Evolutionary conservation across 2,113 vertebrate species (phyloP).

Genomic region (Phaethon lepturus): DNA sequence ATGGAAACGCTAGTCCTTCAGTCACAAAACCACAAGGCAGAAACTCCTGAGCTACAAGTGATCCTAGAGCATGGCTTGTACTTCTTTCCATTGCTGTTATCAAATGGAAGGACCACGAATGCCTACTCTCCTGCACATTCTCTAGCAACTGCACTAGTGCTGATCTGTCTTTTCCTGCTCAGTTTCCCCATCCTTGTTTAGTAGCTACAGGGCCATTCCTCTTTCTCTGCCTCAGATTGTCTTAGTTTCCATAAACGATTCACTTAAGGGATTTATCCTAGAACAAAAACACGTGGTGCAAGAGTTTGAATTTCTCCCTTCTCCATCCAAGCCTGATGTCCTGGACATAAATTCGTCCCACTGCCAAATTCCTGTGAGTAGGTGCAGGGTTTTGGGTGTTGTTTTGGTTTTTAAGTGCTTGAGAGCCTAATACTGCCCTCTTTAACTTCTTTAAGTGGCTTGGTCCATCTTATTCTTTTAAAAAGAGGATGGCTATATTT

Average conservation of each 20-base stretch:
- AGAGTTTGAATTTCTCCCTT: not conserved
- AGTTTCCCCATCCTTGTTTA: not conserved
- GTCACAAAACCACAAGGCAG: not conserved
- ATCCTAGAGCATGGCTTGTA: not conserved
- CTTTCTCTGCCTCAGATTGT: not conserved
- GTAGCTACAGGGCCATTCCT: not conserved
- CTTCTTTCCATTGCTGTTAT: not conserved
- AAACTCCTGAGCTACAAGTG: not conserved
- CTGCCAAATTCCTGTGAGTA: not conserved
- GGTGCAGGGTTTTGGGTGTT: not conserved
- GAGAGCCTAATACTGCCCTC: not conserved
- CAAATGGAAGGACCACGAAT: not conserved
- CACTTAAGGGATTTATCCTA: not conserved
- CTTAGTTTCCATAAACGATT: not conserved
- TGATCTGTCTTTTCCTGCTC: not conserved
- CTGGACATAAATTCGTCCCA: not conserved
- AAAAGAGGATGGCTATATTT: not conserved
- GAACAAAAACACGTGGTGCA: not conserved
- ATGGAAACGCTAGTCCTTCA: not conserved
- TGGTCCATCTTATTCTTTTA: not conserved
- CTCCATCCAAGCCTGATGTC: not conserved
- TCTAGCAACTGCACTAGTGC: not conserved
- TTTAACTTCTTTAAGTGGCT: not conserved
- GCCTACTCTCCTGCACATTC: rapidly evolving
- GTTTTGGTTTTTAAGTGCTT: not conserved